Conservation (phyloP, 2,113 vertebrate species). For the Arothron firmamentum region DNA sequence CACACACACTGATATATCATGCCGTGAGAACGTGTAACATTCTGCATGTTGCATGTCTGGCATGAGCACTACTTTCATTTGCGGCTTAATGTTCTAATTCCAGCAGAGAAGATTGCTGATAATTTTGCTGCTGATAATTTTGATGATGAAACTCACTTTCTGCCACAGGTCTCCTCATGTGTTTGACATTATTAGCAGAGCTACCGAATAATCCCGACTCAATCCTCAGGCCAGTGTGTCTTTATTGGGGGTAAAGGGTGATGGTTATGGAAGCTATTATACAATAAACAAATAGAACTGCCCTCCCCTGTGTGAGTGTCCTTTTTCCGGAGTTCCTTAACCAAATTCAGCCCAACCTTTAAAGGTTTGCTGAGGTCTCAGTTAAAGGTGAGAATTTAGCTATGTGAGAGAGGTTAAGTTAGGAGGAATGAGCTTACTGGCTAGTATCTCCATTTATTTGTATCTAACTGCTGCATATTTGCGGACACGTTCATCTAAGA, state of each 20-base stretch:
- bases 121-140: too few species aligned
- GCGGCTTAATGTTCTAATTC: too few species aligned
- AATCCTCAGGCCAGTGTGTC: constrained; percentile 65
- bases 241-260: constrained; percentile 71
- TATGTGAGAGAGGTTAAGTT: constrained; percentile 14
- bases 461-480: constrained; percentile 15
- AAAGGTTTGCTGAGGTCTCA: constrained; percentile 37
- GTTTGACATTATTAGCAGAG: constrained; percentile 72
- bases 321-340: constrained; percentile 35
- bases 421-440: constrained; percentile 15
- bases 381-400: constrained; percentile 41
- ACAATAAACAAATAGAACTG: constrained; percentile 72
- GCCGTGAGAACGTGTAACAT: constrained; percentile 15
- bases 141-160: too few species aligned
- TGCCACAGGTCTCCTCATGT: constrained; percentile 59
- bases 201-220: constrained; percentile 70
- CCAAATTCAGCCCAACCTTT: constrained; percentile 30
- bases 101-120: too few species aligned
- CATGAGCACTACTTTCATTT: too few species aligned
- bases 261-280: constrained; percentile 74
- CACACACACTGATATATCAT: constrained; percentile 14
- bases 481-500: constrained; percentile 12
- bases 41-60: background rate
- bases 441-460: constrained; percentile 37
- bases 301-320: constrained; percentile 48